A percentile compares a stretch with the other conserved stretches of the same genome.
Evolutionary conservation across 2,113 vertebrate species (phyloP).

Genomic region (Eidolon helvum): DNA sequence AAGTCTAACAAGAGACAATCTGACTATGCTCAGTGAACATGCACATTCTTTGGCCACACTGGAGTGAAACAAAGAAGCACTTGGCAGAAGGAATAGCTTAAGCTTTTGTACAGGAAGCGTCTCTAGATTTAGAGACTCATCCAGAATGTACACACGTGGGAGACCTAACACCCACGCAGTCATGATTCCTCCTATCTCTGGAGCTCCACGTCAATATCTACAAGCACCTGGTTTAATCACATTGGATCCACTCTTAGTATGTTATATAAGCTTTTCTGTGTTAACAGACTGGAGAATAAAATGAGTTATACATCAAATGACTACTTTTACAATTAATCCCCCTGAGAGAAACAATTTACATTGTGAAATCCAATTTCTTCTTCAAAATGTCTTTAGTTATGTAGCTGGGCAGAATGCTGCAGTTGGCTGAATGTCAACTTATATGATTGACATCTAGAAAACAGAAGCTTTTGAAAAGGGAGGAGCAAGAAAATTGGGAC

Average conservation of each 20-base stretch:
- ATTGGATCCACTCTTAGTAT: background rate
- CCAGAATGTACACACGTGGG: accelerated
- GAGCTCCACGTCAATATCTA: background rate
- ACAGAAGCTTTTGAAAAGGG: too few species aligned
- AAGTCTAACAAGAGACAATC: background rate
- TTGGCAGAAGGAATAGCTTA: background rate
- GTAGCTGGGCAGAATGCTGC: background rate
- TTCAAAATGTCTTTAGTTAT: background rate
- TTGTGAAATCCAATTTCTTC: background rate
- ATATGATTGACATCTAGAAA: background rate
- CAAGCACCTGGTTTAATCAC: background rate
- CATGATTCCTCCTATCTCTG: background rate
- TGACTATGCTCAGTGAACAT: background rate
- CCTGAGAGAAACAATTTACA: background rate
- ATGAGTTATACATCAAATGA: background rate
- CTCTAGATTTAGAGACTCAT: background rate
- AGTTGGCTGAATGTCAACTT: background rate
- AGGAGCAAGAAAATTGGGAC: background rate
- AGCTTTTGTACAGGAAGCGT: background rate
- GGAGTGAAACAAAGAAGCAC: background rate
- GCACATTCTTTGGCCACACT: background rate
- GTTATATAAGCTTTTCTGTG: background rate
- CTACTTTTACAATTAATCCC: background rate
- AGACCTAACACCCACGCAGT: background rate
- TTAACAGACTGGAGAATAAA: background rate